Conservation (phyloP, 2,797 vertebrate species). For the Labroides dimidiatus region DNA sequence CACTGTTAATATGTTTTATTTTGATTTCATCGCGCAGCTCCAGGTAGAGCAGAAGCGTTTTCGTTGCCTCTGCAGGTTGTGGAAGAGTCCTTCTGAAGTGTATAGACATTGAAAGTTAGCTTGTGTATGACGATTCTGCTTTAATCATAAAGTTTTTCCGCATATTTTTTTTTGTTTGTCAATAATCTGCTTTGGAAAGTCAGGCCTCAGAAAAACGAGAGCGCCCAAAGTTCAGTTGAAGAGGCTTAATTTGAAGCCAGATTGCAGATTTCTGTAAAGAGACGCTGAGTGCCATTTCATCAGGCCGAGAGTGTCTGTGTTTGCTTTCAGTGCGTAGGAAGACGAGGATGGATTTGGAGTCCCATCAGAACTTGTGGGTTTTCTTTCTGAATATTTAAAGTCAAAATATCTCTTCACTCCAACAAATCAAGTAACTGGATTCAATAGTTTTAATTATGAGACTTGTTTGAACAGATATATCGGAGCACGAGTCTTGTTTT, state of each 20-base stretch:
- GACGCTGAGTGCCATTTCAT: slow-evolving; percentile 1
- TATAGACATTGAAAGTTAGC: slow-evolving; percentile 47
- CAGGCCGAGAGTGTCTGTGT: slow-evolving; percentile 1
- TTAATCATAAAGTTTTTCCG: slow-evolving; percentile 22
- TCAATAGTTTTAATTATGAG: slow-evolving; percentile 20
- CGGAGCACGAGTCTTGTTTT: neutral
- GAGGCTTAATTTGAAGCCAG: slow-evolving; percentile 37
- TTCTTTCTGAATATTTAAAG: slow-evolving; percentile 15
- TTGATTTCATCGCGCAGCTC: slow-evolving; percentile 10
- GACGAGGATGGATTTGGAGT: slow-evolving; percentile 16
- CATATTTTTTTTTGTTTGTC: slow-evolving; percentile 8
- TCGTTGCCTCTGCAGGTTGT: slow-evolving; percentile 38
- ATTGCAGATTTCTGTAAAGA: slow-evolving; percentile 35
- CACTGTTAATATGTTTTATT: slow-evolving; percentile 15
- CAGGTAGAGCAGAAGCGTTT: slow-evolving; percentile 23
- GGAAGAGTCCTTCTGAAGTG: slow-evolving; percentile 53
- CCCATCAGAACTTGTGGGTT: slow-evolving; percentile 12
- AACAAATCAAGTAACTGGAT: neutral
- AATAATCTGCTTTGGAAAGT: slow-evolving; percentile 22
- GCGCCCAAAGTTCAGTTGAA: slow-evolving; percentile 14
- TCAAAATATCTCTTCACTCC: slow-evolving; percentile 1
- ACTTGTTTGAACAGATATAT: slow-evolving; percentile 11
- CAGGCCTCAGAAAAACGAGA: neutral
- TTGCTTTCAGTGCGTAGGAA: slow-evolving; percentile 12
- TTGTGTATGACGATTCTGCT: slow-evolving; percentile 10